Evolutionary conservation across 2,797 vertebrate genomes (phyloP).

Genomic region (Buceros bicornis): DNA sequence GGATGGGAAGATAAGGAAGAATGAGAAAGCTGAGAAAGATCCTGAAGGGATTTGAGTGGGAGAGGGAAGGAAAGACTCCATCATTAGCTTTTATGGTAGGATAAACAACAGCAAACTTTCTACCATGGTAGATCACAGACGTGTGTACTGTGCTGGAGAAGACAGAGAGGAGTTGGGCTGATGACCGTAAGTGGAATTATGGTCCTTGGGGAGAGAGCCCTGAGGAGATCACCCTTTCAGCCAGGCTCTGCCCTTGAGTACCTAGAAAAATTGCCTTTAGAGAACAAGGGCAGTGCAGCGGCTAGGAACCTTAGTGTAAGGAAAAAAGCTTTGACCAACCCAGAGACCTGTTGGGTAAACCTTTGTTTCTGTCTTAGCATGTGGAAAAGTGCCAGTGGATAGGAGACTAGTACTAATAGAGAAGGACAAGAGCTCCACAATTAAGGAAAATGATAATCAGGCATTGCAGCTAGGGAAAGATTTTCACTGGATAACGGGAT

Average conservation of each 20-base stretch:
- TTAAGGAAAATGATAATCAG: neutral
- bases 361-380: neutral
- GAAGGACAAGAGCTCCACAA: neutral
- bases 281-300: neutral
- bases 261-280: neutral
- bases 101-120: neutral
- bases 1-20: conserved; percentile 40
- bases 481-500: neutral
- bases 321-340: neutral
- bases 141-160: neutral
- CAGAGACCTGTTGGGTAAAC: neutral
- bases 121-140: neutral
- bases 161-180: neutral
- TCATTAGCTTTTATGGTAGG: neutral
- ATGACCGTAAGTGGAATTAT: neutral
- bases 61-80: conserved; percentile 34
- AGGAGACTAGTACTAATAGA: neutral
- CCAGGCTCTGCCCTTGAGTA: neutral
- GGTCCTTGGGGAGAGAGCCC: neutral
- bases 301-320: neutral
- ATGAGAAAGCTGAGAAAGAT: conserved; percentile 34
- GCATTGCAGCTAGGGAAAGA: neutral
- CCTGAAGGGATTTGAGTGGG: conserved; percentile 55
- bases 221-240: neutral
- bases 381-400: neutral